These are phyloP conservation scores for Tiliacea citrago DNA, from an alignment of 2,888 invertebrate species.

Conservation along the genomic window DNA sequence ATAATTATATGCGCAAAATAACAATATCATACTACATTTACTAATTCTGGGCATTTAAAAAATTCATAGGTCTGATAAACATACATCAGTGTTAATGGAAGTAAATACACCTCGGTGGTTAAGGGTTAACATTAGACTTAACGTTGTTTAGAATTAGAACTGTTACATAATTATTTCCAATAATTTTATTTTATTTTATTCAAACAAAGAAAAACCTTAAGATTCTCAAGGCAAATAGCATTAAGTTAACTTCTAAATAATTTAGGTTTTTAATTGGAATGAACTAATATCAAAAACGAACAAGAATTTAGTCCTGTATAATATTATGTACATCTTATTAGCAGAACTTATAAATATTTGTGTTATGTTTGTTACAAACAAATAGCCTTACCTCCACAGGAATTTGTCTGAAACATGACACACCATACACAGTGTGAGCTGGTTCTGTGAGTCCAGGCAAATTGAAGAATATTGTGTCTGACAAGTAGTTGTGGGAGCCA, in stretches of 20 bases:
- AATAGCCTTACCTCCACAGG: slow-evolving; percentile 94
- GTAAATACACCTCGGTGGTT: neutral
- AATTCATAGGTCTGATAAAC: neutral
- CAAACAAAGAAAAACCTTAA: slow-evolving; percentile 23
- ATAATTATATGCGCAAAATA: neutral
- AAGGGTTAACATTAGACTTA: neutral
- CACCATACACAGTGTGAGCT: slow-evolving; percentile 97
- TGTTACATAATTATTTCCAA: slow-evolving; percentile 1
- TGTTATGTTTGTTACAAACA: neutral
- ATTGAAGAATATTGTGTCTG: slow-evolving; percentile 99
- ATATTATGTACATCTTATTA: neutral
- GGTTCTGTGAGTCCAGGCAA: slow-evolving; percentile 96
- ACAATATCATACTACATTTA: neutral
- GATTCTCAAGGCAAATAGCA: slow-evolving; percentile 18
- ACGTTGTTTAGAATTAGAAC: neutral
- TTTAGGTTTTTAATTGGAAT: neutral
- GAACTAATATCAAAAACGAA: neutral
- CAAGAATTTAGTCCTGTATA: neutral
- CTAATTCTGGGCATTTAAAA: neutral
- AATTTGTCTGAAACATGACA: slow-evolving; percentile 99
- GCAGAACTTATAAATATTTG: neutral
- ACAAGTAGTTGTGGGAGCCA: slow-evolving; percentile 98
- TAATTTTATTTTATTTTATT: neutral
- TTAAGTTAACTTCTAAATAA: slow-evolving; percentile 15
- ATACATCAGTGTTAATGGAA: neutral